Conservation (phyloP, 2,797 vertebrate species). For the Bradypodion ventrale region DNA sequence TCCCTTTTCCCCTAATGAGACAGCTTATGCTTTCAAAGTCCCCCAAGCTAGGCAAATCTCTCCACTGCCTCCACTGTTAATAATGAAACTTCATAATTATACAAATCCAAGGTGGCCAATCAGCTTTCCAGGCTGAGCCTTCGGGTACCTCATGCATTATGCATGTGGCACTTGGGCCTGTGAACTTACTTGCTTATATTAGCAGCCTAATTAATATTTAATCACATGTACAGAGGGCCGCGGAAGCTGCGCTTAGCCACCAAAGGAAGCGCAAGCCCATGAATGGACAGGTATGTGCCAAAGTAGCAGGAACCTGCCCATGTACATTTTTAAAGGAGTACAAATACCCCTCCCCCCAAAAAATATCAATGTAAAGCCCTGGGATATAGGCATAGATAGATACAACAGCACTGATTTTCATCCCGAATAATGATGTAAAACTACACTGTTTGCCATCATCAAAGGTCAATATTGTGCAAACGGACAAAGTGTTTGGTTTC, state of each 20-base stretch:
- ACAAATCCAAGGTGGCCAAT: slow-evolving; percentile 86
- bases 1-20: slow-evolving; percentile 83
- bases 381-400: background rate
- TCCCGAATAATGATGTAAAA: background rate
- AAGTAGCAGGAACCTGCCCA: background rate
- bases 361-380: background rate
- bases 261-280: slow-evolving; percentile 64
- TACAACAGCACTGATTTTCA: slow-evolving; percentile 28
- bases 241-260: slow-evolving; percentile 66
- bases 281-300: slow-evolving; percentile 48
- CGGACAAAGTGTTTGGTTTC: background rate
- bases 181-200: slow-evolving; percentile 82
- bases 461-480: background rate
- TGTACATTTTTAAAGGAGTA: background rate
- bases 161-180: slow-evolving; percentile 76
- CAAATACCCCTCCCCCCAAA: background rate
- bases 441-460: background rate
- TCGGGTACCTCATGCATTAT: slow-evolving; percentile 83
- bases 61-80: slow-evolving; percentile 81
- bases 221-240: slow-evolving; percentile 77
- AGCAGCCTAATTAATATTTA: slow-evolving; percentile 87
- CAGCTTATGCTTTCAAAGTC: slow-evolving; percentile 85
- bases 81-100: slow-evolving; percentile 88
- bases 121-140: slow-evolving; percentile 81
- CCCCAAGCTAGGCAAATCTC: slow-evolving; percentile 85